Percentiles rank a stretch among this genome's conserved stretches.
Evolutionary conservation across 2,888 invertebrate genomes (phyloP).

Genomic region (Geotrupes spiniger): DNA sequence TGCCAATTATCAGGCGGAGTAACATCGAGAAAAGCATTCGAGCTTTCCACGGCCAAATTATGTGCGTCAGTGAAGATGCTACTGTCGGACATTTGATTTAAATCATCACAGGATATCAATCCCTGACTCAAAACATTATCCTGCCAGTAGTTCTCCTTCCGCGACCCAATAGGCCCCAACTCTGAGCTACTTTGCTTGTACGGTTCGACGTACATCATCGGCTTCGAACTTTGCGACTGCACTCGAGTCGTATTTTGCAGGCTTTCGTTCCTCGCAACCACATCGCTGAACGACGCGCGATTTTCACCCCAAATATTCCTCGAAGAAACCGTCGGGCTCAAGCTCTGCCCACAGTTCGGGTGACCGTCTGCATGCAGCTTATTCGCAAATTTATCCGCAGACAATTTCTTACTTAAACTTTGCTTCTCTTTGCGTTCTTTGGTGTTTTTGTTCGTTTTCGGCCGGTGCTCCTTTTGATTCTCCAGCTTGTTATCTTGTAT

Average conservation of each 20-base stretch:
- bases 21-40: conserved; percentile 34
- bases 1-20: conserved; percentile 26
- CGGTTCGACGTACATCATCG: conserved; percentile 47
- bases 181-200: conserved; percentile 42
- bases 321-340: conserved; percentile 40
- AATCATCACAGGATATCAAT: conserved; percentile 18
- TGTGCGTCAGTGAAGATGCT: conserved; percentile 41
- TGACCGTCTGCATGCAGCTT: not conserved
- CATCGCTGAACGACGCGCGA: conserved; percentile 59
- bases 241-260: conserved; percentile 31
- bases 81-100: conserved; percentile 28
- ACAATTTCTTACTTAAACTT: conserved; percentile 12
- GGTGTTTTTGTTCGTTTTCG: conserved; percentile 31
- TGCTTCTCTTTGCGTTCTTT: conserved; percentile 41
- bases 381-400: not conserved
- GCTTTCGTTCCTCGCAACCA: conserved; percentile 55
- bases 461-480: conserved; percentile 25
- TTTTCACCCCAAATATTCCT: conserved; percentile 55
- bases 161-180: conserved; percentile 52
- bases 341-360: conserved; percentile 17
- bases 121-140: conserved; percentile 23
- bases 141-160: conserved; percentile 36
- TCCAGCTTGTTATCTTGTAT: conserved; percentile 17
- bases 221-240: conserved; percentile 34
- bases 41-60: conserved; percentile 33